These are phyloP conservation scores for Adineta ricciae DNA, from an alignment of 2,888 invertebrate species.

Conservation along the genomic window DNA sequence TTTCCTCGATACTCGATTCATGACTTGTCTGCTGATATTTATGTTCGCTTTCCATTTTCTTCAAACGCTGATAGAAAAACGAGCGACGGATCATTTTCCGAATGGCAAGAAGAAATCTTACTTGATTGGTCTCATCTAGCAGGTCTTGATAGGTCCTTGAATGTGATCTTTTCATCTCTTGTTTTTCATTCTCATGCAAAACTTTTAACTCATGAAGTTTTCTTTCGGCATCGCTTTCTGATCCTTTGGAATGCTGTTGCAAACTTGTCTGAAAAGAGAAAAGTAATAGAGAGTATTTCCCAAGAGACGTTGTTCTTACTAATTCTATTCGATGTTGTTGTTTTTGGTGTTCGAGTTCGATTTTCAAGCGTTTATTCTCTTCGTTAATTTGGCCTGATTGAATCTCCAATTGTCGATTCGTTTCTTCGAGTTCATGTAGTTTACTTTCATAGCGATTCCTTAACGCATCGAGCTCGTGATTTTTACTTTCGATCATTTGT, in stretches of 20 bases:
- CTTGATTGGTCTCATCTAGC: constrained; percentile 17
- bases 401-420: not conserved
- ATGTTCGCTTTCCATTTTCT: not conserved
- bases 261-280: not conserved
- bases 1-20: not conserved
- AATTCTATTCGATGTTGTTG: not conserved
- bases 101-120: not conserved
- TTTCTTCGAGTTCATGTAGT: not conserved
- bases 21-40: not conserved
- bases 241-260: not conserved
- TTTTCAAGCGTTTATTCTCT: constrained; percentile 15
- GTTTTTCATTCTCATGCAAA: not conserved
- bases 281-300: not conserved
- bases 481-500: not conserved
- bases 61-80: not conserved
- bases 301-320: not conserved
- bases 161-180: not conserved
- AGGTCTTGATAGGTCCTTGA: not conserved
- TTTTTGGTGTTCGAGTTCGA: not conserved
- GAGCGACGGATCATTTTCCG: no score
- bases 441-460: not conserved
- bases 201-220: not conserved
- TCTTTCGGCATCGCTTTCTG: not conserved
- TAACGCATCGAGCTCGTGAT: not conserved
- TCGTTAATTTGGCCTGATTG: not conserved